Conservation (phyloP, 1,140 invertebrate genomes). For the Mizuhopecten yessoensis region DNA sequence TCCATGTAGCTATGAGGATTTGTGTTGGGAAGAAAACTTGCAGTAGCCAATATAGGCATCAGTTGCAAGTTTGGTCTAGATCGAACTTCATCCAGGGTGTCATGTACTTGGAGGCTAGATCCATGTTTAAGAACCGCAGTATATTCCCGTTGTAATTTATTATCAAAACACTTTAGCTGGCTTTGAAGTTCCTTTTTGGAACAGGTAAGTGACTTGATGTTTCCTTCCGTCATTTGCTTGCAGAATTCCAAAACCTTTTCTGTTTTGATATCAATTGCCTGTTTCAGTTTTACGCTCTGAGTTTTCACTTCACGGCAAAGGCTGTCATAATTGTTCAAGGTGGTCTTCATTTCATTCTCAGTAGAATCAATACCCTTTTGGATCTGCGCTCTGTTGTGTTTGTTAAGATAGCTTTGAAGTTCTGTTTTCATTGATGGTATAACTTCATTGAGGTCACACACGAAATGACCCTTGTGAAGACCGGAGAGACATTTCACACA, state of each 20-base stretch:
- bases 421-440: background rate
- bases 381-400: background rate
- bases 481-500: too few species aligned
- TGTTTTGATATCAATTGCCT: background rate
- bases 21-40: background rate
- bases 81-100: background rate
- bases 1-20: conserved; percentile 14
- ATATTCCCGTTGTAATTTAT: background rate
- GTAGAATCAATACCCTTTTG: background rate
- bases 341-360: background rate
- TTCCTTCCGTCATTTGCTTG: background rate
- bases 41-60: background rate
- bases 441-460: background rate
- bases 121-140: background rate
- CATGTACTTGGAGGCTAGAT: conserved; percentile 45
- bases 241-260: background rate
- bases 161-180: background rate
- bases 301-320: background rate
- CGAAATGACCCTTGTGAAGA: too few species aligned
- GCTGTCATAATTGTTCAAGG: background rate
- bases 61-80: background rate
- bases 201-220: background rate
- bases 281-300: background rate
- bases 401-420: background rate
- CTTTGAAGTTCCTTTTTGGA: background rate